Conservation (phyloP, 2,797 vertebrate genomes). For the Ctenochaetus hawaiiensis region DNA sequence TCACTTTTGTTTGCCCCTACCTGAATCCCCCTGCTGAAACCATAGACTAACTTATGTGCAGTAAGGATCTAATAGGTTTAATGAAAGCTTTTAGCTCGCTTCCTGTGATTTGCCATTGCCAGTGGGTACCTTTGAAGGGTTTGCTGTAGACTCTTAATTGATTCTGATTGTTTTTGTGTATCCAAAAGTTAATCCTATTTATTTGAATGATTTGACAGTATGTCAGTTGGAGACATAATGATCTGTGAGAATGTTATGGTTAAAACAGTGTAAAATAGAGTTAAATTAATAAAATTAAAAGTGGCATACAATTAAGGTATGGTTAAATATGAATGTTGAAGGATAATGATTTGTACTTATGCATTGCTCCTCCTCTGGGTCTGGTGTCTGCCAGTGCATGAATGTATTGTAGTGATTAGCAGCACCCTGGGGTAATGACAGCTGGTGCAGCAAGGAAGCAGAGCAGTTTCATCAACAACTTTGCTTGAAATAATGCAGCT, state of each 20-base stretch:
- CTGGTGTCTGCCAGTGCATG: no score
- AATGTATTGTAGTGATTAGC: no score
- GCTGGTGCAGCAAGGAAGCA: background rate
- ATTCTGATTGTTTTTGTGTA: constrained; percentile 64
- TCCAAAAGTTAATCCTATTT: constrained; percentile 60
- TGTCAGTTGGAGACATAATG: no score
- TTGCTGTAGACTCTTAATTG: constrained; percentile 67
- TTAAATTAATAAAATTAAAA: no score
- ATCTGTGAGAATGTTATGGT: no score
- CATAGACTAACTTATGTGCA: constrained; percentile 39
- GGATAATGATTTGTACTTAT: no score
- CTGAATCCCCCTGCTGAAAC: constrained; percentile 49
- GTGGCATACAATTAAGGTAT: no score
- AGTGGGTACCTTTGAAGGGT: constrained; percentile 49
- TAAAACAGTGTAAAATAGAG: no score
- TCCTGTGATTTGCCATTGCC: constrained; percentile 36
- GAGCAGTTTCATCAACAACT: no score
- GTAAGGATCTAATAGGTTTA: constrained; percentile 54
- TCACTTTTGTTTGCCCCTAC: constrained; percentile 46
- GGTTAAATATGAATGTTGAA: no score
- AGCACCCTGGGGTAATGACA: constrained; percentile 11
- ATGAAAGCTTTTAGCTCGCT: constrained; percentile 61
- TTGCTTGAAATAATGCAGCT: no score
- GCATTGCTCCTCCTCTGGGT: no score
- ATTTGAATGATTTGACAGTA: constrained; percentile 5